Base-by-base conservation (phyloP, 2,113 vertebrate species). In the Gallinago jamesoni region DNA sequence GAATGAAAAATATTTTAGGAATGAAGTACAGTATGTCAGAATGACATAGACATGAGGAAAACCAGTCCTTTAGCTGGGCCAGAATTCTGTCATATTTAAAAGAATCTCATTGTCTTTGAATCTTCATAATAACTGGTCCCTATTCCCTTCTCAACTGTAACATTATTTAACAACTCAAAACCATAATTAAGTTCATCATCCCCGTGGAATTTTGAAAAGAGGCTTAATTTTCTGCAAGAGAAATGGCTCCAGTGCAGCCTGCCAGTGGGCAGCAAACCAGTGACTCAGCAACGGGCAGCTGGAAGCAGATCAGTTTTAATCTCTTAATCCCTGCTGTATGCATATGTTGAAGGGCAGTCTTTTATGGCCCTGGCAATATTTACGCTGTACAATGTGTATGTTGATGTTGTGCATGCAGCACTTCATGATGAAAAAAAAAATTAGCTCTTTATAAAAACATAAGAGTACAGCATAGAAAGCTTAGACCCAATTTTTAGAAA, bases 121-220 rank as follows among this genome's bases (percentile, higher is more conserved):
- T 75, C 81, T 86, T 88, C 27, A 2, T 37, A 73, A 72, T 88
- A 93, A 96, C 70, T 86, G 84, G 48, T 59, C 79, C 76, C 64
- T 93, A 86, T 88, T 95, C 88, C 87, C 93, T 92, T 45, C 69
- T 96, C 82, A 84, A 74, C 33, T 68, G 47, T 80, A 90, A 84
- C 56, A 87, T 94, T 96, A 96, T 90, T 95, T 95, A 96, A 96
- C 89, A 86, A 77, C 48, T 77, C 7, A 2, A 87, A 86, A 90
- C 45, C 73, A 81, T 96, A 97, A 97, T 96, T 95, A 96, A 97
- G 92, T 91, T 97, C 84, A 79, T 94, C 81, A 84, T 96, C 84
- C 92, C 95, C 62, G 59, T 56, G 66, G 94, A 96, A 93, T 90
- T 85, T 90, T 92, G 89, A 84, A 93, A 88, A 96, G 84, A 96